A percentile compares a stretch with the other conserved stretches of the same genome.
Conservation (phyloP, 2,113 vertebrate species). For the Orycteropus afer region DNA sequence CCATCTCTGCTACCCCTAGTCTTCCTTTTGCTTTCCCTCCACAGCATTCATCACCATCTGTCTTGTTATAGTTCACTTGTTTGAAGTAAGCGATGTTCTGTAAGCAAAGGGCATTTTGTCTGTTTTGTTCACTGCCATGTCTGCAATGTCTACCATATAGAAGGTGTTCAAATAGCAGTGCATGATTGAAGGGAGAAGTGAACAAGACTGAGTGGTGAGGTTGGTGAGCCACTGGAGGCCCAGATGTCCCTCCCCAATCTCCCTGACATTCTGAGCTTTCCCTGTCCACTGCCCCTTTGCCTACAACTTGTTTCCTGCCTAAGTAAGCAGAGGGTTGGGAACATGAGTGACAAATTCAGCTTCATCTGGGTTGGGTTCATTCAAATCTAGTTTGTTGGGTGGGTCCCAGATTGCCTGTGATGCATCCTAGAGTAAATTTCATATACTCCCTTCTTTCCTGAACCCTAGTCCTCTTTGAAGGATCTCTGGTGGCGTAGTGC, state of each 20-base stretch:
- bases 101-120: background rate
- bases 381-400: background rate
- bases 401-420: background rate
- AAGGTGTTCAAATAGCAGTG: background rate
- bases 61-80: background rate
- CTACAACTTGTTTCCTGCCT: background rate
- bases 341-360: background rate
- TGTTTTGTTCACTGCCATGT: background rate
- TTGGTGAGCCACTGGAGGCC: background rate
- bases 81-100: fast-evolving
- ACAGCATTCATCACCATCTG: fast-evolving
- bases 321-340: background rate
- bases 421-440: background rate
- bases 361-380: background rate
- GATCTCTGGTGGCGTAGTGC: no score
- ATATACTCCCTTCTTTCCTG: background rate
- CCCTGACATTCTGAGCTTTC: fast-evolving
- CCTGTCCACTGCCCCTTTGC: fast-evolving
- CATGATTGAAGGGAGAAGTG: background rate
- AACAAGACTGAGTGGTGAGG: fast-evolving
- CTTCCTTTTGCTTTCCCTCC: background rate
- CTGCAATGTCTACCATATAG: fast-evolving
- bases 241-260: background rate
- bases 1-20: background rate
- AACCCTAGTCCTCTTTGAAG: background rate